These are phyloP conservation scores for Hapalemur alaotrensis DNA, from an alignment of 2,797 vertebrate species.

Conservation along the genomic window DNA sequence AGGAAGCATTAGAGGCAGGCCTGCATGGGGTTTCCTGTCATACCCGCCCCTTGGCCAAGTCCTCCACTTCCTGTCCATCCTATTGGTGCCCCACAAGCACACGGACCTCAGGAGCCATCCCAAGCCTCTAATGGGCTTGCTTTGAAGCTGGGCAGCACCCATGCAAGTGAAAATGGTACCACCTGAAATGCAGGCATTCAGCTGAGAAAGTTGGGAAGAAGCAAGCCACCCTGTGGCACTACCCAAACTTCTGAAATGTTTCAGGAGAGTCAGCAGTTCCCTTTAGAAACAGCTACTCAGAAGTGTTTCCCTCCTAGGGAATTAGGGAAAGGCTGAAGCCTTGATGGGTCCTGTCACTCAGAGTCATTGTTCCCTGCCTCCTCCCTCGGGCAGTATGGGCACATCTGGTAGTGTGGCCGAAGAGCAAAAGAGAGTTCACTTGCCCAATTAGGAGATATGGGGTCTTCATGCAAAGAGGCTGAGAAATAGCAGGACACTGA, in stretches of 20 bases:
- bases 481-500: background rate
- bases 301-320: background rate
- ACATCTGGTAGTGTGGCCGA: fast-evolving
- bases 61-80: background rate
- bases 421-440: no score
- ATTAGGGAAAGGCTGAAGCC: background rate
- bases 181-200: fast-evolving
- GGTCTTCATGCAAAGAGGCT: background rate
- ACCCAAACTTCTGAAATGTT: background rate
- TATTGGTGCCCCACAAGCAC: background rate
- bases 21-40: fast-evolving
- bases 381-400: fast-evolving
- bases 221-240: background rate
- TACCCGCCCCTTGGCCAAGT: fast-evolving
- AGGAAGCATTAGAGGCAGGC: background rate
- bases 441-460: background rate
- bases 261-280: background rate
- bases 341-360: background rate
- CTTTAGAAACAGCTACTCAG: background rate
- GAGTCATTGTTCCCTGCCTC: background rate
- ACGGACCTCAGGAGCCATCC: background rate
- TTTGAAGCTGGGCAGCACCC: background rate
- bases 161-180: fast-evolving
- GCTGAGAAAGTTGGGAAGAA: background rate
- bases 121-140: fast-evolving